Base-by-base conservation (phyloP, 2,888 invertebrate genomes). In the Drosophila demipolita region DNA sequence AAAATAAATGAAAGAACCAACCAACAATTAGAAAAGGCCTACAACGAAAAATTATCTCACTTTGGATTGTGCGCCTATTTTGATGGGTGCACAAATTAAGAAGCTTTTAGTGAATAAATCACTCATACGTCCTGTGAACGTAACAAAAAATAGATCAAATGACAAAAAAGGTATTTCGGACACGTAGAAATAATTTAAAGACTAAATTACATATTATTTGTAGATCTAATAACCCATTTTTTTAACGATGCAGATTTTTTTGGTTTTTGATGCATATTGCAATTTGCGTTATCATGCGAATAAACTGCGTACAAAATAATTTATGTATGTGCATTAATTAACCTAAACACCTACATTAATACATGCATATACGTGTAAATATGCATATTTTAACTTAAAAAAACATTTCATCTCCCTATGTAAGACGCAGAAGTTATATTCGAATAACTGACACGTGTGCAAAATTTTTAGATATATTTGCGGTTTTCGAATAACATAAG, bases 71-170 rank as follows among this genome's bases (percentile, higher is more conserved):
- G 35, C 48, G 35, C 9, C n/a, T 29, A 20, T 35, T 60, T 48
- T 32, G 54, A 57, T 48, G 61, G 53, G 45, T 45, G 53, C 57
- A 40, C 9, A 60, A 60, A 54, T 53, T 50, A 35, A 26, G 35
- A 65, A 12, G 17, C 62, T 17, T 62, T 62, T 40, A 15, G n/a
- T 35, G 23, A 40, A 20, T 32, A 76, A 62, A 76, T 68, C 38
- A 60, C 77, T 33, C 68, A 76, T 76, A 73, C 77, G 73, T 59
- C 65, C 15, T 59, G 52, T 63, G 9, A 36, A 23, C 29, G 12
- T 23, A 17, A 23, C 36, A 11, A 29, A 42, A 29, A 42, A 45
- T 49, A 73, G 36, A 68, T 4, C 1, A 65, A 65, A 62, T 29
- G 40, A 23, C 20, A n/a, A n/a, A 26, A 50, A 50, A n/a, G 4